Percentiles rank a stretch among this genome's conserved stretches.
Conservation (phyloP, 2,113 vertebrate species). For the Polypterus bichir region DNA sequence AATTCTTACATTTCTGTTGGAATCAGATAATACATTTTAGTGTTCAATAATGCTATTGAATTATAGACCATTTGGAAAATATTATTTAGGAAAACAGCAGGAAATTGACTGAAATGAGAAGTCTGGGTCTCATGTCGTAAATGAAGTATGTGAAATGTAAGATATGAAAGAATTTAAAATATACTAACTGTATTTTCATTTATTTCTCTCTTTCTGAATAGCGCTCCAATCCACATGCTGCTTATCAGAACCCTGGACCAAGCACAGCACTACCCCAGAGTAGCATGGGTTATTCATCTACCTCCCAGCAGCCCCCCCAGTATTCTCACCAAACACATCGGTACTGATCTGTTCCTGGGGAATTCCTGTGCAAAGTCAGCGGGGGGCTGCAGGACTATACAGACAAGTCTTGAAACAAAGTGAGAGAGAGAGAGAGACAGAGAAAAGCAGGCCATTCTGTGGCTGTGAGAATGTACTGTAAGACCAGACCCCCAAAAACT, state of each 20-base stretch:
- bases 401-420: too few species aligned
- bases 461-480: slow-evolving; percentile 58
- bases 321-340: slow-evolving; percentile 96
- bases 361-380: slow-evolving; percentile 44
- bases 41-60: too few species aligned
- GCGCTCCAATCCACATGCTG: slow-evolving; percentile 99
- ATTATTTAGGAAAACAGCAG: too few species aligned
- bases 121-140: too few species aligned
- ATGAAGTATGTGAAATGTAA: too few species aligned
- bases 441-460: slow-evolving; percentile 6
- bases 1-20: too few species aligned
- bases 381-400: slow-evolving; percentile 40
- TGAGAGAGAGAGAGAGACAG: slow-evolving; percentile 1
- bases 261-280: slow-evolving; percentile 98
- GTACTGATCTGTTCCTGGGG: slow-evolving; percentile 63
- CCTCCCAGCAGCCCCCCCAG: slow-evolving; percentile 98
- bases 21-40: too few species aligned
- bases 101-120: too few species aligned
- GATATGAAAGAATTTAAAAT: too few species aligned
- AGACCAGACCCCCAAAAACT: slow-evolving; percentile 43
- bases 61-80: too few species aligned
- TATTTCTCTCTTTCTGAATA: slow-evolving; percentile 30
- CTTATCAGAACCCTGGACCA: slow-evolving; percentile 98
- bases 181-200: accelerated
- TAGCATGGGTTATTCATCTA: slow-evolving; percentile 98